phyloP scores from a whole-genome alignment of 2,113 vertebrate genomes.

The Hippocampus zosterae region DNA sequence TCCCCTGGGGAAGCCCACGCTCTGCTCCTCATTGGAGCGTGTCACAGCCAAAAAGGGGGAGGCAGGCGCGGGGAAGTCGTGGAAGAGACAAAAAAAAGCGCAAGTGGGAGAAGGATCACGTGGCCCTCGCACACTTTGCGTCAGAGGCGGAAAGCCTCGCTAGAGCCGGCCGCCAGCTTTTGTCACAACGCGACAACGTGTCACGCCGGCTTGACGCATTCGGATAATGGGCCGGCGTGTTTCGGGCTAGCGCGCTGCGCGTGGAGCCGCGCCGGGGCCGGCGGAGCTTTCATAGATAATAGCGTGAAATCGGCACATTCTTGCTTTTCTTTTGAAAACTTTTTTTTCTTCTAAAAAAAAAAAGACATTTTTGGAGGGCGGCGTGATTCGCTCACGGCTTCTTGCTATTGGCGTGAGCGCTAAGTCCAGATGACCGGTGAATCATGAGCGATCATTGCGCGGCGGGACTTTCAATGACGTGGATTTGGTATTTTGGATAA shows the following conservation, averaged over 20 bases:
- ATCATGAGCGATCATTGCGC: background rate
- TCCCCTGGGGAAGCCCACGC: slow-evolving; percentile 33
- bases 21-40: slow-evolving; percentile 23
- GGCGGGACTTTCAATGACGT: background rate
- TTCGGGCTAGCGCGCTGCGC: too few species aligned
- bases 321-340: too few species aligned
- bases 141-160: background rate
- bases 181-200: too few species aligned
- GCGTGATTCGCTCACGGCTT: background rate
- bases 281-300: too few species aligned
- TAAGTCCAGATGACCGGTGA: background rate
- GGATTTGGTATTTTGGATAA: background rate
- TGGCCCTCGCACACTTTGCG: background rate
- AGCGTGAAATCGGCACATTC: too few species aligned
- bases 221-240: background rate
- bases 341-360: too few species aligned
- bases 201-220: background rate
- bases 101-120: background rate
- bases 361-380: too few species aligned
- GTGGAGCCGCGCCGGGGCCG: too few species aligned
- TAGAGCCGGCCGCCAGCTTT: background rate
- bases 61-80: background rate
- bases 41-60: slow-evolving; percentile 11
- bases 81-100: background rate
- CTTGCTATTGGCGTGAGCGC: background rate